Evolutionary conservation across 2,888 invertebrate species (phyloP).

Genomic region (Tenthredo scrophulariae): DNA sequence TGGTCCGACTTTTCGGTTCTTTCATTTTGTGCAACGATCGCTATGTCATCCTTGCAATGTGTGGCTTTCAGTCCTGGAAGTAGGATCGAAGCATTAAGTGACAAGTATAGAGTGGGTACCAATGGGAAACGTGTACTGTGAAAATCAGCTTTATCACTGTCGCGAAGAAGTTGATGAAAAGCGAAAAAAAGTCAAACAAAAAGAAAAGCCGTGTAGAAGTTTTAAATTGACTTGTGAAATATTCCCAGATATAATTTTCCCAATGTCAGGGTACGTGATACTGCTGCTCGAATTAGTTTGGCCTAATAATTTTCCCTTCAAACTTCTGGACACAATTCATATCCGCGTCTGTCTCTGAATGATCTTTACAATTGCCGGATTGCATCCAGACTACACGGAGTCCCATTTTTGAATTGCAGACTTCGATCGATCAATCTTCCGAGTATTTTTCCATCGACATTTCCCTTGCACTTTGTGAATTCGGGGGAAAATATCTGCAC

Average conservation of each 20-base stretch:
- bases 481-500: background rate
- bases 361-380: background rate
- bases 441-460: background rate
- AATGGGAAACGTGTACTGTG: background rate
- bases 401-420: background rate
- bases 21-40: background rate
- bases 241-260: background rate
- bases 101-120: slow-evolving; percentile 29
- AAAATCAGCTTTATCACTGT: slow-evolving; percentile 13
- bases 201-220: background rate
- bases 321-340: background rate
- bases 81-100: slow-evolving; percentile 1
- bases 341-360: background rate
- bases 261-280: background rate
- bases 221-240: background rate
- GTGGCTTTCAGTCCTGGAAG: background rate
- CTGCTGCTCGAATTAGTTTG: background rate
- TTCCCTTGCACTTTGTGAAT: background rate
- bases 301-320: background rate
- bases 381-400: background rate
- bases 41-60: background rate
- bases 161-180: background rate
- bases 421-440: background rate
- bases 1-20: background rate
- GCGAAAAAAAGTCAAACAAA: background rate